phyloP scores from a whole-genome alignment of 2,888 invertebrate species.

The Pteria penguin region DNA sequence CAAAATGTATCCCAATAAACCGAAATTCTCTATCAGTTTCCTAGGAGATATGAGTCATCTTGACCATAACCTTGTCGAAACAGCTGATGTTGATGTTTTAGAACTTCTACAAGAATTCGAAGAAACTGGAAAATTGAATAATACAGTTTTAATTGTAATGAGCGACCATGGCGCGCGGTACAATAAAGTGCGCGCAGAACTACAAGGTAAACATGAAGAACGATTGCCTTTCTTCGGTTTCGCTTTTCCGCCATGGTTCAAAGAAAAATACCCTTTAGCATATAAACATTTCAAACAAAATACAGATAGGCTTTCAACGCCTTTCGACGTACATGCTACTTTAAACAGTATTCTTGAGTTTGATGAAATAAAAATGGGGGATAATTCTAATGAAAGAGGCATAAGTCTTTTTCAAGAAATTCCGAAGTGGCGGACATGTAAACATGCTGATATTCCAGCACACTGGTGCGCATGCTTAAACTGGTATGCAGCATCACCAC shows the following conservation, averaged over 20 bases:
- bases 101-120: constrained; percentile 83
- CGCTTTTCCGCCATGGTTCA: constrained; percentile 87
- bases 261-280: constrained; percentile 83
- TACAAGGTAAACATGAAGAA: constrained; percentile 95
- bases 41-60: constrained; percentile 94
- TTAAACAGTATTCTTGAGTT: constrained; percentile 85
- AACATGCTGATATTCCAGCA: constrained; percentile 93
- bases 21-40: constrained; percentile 92
- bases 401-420: constrained; percentile 76
- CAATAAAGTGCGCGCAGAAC: constrained; percentile 88
- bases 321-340: constrained; percentile 93
- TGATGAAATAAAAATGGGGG: neutral
- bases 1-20: constrained; percentile 84
- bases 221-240: constrained; percentile 92
- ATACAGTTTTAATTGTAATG: constrained; percentile 92
- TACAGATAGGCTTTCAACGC: constrained; percentile 87
- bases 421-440: constrained; percentile 88
- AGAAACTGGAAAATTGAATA: constrained; percentile 85
- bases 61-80: constrained; percentile 88
- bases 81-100: constrained; percentile 87
- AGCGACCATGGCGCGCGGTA: constrained; percentile 94
- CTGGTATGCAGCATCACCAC: constrained; percentile 85
- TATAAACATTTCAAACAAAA: constrained; percentile 84
- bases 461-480: constrained; percentile 97
- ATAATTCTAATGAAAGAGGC: constrained; percentile 60